Evolutionary conservation across 2,888 invertebrate genomes (phyloP), one percentile per base, ranked within the genome.

Genomic region (Spodoptera picta): DNA sequence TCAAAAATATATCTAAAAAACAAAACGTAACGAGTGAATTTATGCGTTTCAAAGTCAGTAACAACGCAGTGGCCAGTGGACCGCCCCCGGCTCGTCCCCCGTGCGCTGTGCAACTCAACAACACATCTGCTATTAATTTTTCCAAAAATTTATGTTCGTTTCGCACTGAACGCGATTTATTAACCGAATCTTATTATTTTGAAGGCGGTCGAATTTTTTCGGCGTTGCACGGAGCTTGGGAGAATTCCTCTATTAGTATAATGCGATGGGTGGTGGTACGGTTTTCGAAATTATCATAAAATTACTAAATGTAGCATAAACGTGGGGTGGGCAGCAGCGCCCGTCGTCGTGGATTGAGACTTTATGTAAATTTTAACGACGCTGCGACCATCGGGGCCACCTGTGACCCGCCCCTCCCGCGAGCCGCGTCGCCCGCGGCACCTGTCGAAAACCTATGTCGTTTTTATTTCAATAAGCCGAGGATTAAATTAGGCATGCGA

Each of bases 291-390:
- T 94, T 94, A 94, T 94, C 94, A 94, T 94, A 94, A 94, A 94
- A 94, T 94, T 94, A 94, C 94, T 94, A 94, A 94, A 94, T 94
- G 94, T 94, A 94, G 94, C 94, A 94, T 94, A 90, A 93, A 92
- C 91, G 93, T 90, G 90, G 94, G 93, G 94, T 90, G 93, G 93
- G 89, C 92, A 91, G 91, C 87, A 87, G 84, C 85, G 89, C 88
- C 86, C 89, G 91, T 82, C 91, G 91, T 86, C 86, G 92, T 90
- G 94, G 94, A 94, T 94, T 94, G 94, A 94, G 94, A 94, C 94
- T 94, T 94, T 94, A 94, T 94, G 94, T 94, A 94, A 94, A 94
- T 94, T 94, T 94, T 94, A 94, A 94, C 94, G 94, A 93, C 93
- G 92, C 92, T 89, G 94, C 93, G 94, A 94, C 94, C 94, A 94